Conservation (phyloP, 2,113 vertebrate species). For the Xerus inauris region DNA sequence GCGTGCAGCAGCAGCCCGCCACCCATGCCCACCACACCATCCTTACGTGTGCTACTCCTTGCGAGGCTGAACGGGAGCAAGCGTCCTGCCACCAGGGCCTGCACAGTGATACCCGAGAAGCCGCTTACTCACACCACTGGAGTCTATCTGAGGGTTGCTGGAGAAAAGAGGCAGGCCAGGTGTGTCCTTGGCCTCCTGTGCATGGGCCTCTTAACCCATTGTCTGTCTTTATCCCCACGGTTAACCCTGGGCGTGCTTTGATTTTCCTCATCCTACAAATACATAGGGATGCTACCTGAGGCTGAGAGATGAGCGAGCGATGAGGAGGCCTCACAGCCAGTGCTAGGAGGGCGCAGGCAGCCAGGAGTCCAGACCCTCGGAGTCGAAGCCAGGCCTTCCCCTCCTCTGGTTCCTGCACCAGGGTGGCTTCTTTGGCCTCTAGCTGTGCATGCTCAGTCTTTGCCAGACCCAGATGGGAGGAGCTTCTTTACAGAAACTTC, state of each 20-base stretch:
- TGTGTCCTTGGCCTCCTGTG: not conserved
- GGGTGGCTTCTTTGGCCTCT: fast-evolving
- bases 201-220: too few relatives aligned
- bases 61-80: too few relatives aligned
- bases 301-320: not conserved
- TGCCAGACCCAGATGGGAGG: too few relatives aligned
- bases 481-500: not conserved
- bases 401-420: not conserved
- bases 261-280: not conserved
- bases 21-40: fast-evolving
- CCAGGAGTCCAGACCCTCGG: not conserved
- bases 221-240: fast-evolving
- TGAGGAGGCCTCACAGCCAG: not conserved
- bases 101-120: fast-evolving
- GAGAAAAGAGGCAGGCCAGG: not conserved
- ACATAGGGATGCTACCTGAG: not conserved
- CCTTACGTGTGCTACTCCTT: not conserved
- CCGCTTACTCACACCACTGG: fast-evolving
- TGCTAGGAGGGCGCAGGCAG: fast-evolving
- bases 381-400: too few relatives aligned
- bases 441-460: not conserved
- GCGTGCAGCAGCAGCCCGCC: too few relatives aligned
- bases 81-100: fast-evolving
- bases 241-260: not conserved
- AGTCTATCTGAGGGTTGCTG: not conserved